Base-by-base conservation (phyloP, 2,113 vertebrate species). In the Cervus canadensis region DNA sequence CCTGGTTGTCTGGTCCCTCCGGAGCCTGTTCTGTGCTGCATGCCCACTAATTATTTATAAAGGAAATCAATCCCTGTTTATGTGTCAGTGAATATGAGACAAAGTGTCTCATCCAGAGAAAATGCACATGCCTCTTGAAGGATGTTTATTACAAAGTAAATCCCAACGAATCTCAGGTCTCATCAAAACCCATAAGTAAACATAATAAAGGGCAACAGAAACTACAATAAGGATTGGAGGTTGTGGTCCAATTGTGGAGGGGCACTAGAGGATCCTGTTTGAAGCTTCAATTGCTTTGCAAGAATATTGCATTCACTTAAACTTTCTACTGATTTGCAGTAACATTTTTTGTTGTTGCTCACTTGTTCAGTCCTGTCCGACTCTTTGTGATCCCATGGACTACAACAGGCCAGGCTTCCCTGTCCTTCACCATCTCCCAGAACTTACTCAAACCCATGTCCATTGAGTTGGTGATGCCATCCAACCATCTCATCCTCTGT, bases 41-140 rank as follows among this genome's bases (percentile, higher is more conserved):
- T 76, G 48, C 28, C 16, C 64, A 94, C 89, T 95, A 95, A 96
- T 94, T 95, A 97, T 94, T 94, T 97, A 86, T 57, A 92, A 85
- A 81, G 74, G 19, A 97, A 97, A 95, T 87, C 56, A 91, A 87
- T 91, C 23, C 17, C n/a, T 86, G 56, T 87, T 87, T 96, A 76
- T 91, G 30, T 89, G 40, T 87, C 56, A 87, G 94, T 91, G 23
- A 91, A 88, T 82, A 95, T 52, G 76, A 97, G 74, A 95, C 59
- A 93, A 57, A 96, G 92, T 87, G 33, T 26, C 52, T 96, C 60
- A 92, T 9, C n/a, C 36, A 57, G 43, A 81, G 52, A 96, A 95
- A 96, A 91, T 93, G 16, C 14, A 43, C 60, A 67, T 9, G 11
- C 89, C 23, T 85, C 62, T 87, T 92, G 10, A 94, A 92, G 64